These are phyloP conservation scores for Anabacerthia variegaticeps DNA, from an alignment of 2,797 vertebrate genomes.

Conservation along the genomic window DNA sequence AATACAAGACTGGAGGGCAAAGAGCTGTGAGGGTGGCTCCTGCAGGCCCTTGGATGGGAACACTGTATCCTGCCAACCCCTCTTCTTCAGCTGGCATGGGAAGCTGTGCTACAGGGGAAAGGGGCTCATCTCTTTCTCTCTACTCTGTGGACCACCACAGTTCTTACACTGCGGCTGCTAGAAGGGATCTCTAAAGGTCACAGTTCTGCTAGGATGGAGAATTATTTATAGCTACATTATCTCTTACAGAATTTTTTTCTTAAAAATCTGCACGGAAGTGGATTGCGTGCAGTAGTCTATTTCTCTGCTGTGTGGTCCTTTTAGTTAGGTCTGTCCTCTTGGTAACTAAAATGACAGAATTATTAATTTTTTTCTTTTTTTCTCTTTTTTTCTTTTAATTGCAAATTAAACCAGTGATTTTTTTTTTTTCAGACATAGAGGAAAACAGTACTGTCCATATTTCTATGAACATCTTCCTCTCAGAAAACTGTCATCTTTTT, in stretches of 20 bases:
- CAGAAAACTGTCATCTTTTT: not conserved
- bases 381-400: not conserved
- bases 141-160: not conserved
- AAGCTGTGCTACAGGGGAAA: not conserved
- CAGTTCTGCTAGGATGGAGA: not conserved
- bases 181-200: not conserved
- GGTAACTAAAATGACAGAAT: not conserved
- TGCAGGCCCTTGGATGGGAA: not conserved
- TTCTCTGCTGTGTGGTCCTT: not conserved
- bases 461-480: not conserved
- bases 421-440: not conserved
- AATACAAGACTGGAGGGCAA: not conserved
- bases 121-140: not conserved
- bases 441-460: not conserved
- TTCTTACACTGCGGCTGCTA: not conserved
- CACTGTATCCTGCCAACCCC: not conserved
- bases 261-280: not conserved
- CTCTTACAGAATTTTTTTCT: not conserved
- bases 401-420: not conserved
- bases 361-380: rapidly evolving
- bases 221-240: not conserved
- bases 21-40: not conserved
- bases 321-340: not conserved
- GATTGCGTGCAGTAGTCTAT: not conserved
- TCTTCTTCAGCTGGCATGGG: not conserved